phyloP scores from a whole-genome alignment of 1,140 invertebrate species.

The Nasonia longicornis region DNA sequence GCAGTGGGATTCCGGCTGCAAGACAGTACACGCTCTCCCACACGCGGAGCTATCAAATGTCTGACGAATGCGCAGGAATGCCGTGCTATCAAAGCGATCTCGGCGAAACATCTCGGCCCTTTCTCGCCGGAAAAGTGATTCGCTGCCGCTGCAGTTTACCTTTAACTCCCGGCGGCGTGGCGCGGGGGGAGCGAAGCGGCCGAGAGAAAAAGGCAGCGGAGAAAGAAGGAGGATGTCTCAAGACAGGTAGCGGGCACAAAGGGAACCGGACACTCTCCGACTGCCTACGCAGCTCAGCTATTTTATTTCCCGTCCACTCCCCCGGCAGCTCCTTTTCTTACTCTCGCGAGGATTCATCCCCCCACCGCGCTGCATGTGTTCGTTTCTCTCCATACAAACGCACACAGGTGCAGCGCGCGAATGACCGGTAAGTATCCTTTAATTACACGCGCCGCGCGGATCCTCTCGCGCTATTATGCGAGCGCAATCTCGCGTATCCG shows the following conservation, averaged over 20 bases:
- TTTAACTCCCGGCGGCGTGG: constrained; percentile 36
- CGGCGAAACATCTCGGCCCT: constrained; percentile 21
- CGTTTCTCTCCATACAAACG: constrained; percentile 44
- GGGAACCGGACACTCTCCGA: constrained; percentile 63
- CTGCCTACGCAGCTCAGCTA: constrained; percentile 58
- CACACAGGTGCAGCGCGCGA: no score
- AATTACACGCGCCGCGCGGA: constrained; percentile 57
- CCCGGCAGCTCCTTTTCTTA: not conserved
- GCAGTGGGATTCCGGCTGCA: constrained; percentile 54
- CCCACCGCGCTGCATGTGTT: constrained; percentile 16
- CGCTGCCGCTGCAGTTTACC: constrained; percentile 40
- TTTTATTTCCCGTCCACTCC: constrained; percentile 51
- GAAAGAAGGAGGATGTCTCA: constrained; percentile 58
- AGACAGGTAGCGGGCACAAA: constrained; percentile 68
- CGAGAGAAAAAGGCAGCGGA: constrained; percentile 13
- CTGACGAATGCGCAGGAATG: constrained; percentile 68
- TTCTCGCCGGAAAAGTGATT: constrained; percentile 33
- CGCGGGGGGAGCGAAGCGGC: constrained; percentile 37
- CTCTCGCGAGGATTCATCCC: constrained; percentile 29
- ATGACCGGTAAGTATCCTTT: constrained; percentile 60
- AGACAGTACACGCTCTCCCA: constrained; percentile 55
- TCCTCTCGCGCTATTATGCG: constrained; percentile 49
- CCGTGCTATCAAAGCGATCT: constrained; percentile 63
- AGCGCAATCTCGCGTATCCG: constrained; percentile 55
- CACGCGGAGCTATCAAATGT: constrained; percentile 68